Percentiles rank a stretch among this genome's conserved stretches.
Conservation (phyloP, 2,797 vertebrate species). For the Apogon talboti region DNA sequence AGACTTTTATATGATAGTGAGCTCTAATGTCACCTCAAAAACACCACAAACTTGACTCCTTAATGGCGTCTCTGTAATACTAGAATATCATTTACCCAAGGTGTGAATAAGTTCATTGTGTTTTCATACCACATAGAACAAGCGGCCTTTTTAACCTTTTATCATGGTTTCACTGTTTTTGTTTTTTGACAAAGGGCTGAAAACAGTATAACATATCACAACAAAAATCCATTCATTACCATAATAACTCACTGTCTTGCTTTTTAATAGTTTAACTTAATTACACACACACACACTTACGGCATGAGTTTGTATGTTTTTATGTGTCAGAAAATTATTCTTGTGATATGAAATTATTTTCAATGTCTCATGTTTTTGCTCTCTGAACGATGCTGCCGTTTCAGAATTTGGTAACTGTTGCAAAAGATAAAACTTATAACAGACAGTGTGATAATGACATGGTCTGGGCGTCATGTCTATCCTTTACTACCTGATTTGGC, state of each 20-base stretch:
- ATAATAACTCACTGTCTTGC: not conserved
- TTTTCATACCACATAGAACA: constrained; percentile 32
- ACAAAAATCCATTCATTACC: constrained; percentile 23
- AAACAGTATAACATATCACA: constrained; percentile 1
- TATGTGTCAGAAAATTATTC: not conserved
- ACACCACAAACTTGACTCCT: constrained; percentile 16
- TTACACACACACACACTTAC: not conserved
- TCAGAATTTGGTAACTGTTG: constrained; percentile 15
- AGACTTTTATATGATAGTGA: constrained; percentile 16
- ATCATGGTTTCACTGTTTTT: constrained; percentile 12
- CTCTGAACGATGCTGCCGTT: constrained; percentile 30
- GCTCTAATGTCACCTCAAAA: constrained; percentile 9
- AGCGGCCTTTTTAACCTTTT: not conserved
- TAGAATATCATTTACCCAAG: constrained; percentile 17
- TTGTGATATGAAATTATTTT: no score
- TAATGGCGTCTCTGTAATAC: constrained; percentile 39
- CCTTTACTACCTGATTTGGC: no score
- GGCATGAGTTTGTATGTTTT: not conserved
- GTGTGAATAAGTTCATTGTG: constrained; percentile 27
- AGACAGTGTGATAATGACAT: no score
- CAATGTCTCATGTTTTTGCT: no score
- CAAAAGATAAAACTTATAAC: no score
- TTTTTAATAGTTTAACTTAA: not conserved
- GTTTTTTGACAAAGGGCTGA: constrained; percentile 4
- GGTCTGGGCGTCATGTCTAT: no score